Evolutionary conservation across 2,888 invertebrate genomes (phyloP), one percentile per base, ranked within the genome.

Genomic region (Pachymerium ferrugineum): DNA sequence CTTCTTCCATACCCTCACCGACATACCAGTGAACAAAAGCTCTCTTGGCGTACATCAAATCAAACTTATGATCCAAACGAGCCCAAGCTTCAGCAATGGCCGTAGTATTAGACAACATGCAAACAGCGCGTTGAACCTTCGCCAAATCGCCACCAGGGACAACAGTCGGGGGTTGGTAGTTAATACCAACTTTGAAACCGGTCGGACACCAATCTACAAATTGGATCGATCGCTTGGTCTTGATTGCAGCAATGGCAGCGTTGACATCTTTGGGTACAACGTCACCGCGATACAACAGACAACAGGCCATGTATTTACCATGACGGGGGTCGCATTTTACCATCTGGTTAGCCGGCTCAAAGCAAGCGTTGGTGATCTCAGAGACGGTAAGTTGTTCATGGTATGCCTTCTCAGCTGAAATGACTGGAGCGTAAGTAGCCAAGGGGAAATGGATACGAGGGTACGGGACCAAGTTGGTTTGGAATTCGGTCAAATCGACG

Each of bases 371-470:
- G 30, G 85, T 85, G 75, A 85, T 85, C 77, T 85, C 85, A 5
- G 81, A 74, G 14, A 79, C 83, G 2, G 81, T 76, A 74, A 82
- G 77, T 76, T 83, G 83, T 77, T 84, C 84, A 76, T 84, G 84
- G 77, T 83, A 82, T 35, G 83, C 83, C 77, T 83, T 83, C 76
- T 84, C 83, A 30, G 83, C 81, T 30, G 82, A 82, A 67, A 83
- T 81, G 33, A 83, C 81, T 8, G 83, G 83, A 5, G 83, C 81
- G 76, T 83, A 84, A 30, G 85, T 85, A 25, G 75, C 74, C 70
- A 94, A 82, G 0, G 94, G 93, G 82, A 93, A 94, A 82, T 96
- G 95, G 78, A 97, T 95, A 73, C 95, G 86, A 0, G 96, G 95
- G 82, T 93, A 96, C 0, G 96, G 96, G 72, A 94, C 93, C 77